Base-by-base conservation (phyloP, 2,113 vertebrate genomes). In the Brienomyrus longianalis region DNA sequence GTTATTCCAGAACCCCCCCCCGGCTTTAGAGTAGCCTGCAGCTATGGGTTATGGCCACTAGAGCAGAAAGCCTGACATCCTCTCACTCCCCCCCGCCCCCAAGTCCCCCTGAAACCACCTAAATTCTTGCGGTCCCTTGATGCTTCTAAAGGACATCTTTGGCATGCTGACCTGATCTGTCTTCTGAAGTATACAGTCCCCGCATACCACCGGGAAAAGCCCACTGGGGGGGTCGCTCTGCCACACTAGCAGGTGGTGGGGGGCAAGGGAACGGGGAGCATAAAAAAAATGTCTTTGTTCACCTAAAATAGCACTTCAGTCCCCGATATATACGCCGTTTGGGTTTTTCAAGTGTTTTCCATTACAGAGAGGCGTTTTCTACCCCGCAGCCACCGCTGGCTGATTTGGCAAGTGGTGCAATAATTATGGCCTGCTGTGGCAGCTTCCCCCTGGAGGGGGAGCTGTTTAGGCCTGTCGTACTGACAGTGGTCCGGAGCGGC, bases 61-160 rank as follows among this genome's bases (percentile, higher is more conserved):
- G 95, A 94, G 17, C 35, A 77, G 94, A 95, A 93, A 93, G 92
- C 93, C 94, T 93, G 93, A 93, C 93, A 94, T 90, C 91, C 91
- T 93, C 93, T 92, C 90, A 19, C 15, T 0, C 17, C 3, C 13
- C 70, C 70, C 31, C 11, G 31, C 3, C 51, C 45, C 19, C 21
- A 59, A 8, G 1, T 39, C 27, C 91, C 89, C 89, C 84, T 47
- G 88, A 90, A 94, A 94, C 94, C 94, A 95, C 95, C 94, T 92
- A 93, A 91, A 90, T 93, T 89, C 90, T 90, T 88, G 13, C 8
- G 74, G 35, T 35, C 74, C 74, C 74, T 43, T 80, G 43, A 83
- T 90, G 90, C 90, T 90, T 90, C 45, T 54, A 13, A 52, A 54
- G 13, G 43, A 86, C 84, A 80, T 83, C 88, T 84, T 88, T 84